Base-by-base conservation (phyloP, 2,888 invertebrate genomes). In the Molorchus minor region DNA sequence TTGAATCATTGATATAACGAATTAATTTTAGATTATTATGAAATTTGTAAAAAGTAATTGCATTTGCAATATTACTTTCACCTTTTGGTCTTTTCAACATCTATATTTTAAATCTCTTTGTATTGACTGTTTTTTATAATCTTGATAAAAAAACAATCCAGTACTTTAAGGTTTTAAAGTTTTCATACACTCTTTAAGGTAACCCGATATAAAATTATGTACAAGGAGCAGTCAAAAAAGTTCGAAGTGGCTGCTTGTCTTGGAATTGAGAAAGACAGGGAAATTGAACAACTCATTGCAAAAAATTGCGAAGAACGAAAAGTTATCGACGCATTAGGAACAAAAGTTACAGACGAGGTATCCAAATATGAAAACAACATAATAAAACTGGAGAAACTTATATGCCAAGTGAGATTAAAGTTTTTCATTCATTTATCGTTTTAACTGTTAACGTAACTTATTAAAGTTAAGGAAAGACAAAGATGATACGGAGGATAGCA, bases 391-490 rank as follows among this genome's bases (percentile, higher is more conserved):
- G 70, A 69, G 45, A 70, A 61, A 56, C 56, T 71, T 21, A 68
- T 71, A 7, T 53, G 61, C 10, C 66, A 69, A 58, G 70, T 69
- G 53, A 53, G 40, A 20, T 8, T 19, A 17, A 3, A 5, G 12
- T 33, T 7, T 33, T 33, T 10, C 3, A 10, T 33, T 33, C 12
- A 3, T 7, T 33, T 7, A 10, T 33, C 3, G 12, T 33, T 10
- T 33, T 10, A n/a, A n/a, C 3, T 33, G 3, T 33, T 5, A 7
- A 3, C 3, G 12, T 33, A 33, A 10, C 21, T 2, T 45, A 36
- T 61, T 62, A 56, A 25, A 61, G 75, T 38, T 75, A 2, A 60
- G 68, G 49, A 54, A 63, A n/a, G 75, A 75, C 35, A 76, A 72
- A 43, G 70, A 69, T 15, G 64, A 68, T 5, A 30, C 72, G 15